A percentile compares a stretch with the other conserved stretches of the same genome.
These are phyloP conservation scores for Anguilla megastoma DNA, from an alignment of 2,797 vertebrate species.

Conservation along the genomic window DNA sequence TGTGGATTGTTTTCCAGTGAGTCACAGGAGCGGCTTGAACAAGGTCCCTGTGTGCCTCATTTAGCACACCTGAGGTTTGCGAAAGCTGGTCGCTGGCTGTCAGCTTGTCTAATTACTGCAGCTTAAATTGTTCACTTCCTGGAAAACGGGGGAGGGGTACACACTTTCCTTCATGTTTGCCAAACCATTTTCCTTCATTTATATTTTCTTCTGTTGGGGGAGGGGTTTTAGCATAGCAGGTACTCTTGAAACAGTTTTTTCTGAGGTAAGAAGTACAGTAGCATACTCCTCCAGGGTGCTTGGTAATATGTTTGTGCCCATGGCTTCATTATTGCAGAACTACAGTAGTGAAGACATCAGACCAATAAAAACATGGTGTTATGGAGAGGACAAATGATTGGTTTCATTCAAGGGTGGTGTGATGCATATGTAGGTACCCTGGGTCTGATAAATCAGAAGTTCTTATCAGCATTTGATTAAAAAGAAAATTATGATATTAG, in stretches of 20 bases:
- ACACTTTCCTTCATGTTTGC: neutral
- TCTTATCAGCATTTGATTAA: neutral
- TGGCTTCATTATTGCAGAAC: neutral
- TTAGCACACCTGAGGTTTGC: neutral
- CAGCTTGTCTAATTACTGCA: neutral
- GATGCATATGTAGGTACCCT: too few species aligned
- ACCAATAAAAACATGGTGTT: neutral
- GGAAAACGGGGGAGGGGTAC: neutral
- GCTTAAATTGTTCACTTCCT: slow-evolving; percentile 9
- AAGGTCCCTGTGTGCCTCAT: neutral
- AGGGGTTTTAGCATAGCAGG: neutral
- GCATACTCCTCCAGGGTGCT: neutral
- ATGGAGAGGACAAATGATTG: neutral
- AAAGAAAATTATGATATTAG: neutral
- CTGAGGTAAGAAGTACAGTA: too few species aligned
- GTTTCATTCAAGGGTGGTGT: neutral
- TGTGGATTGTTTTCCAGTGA: neutral
- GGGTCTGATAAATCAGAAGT: neutral
- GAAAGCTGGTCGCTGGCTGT: neutral
- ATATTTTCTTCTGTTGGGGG: neutral
- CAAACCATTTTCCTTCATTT: neutral
- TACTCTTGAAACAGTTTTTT: neutral
- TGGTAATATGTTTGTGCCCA: neutral
- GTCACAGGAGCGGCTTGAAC: neutral
- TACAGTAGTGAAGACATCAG: neutral